These are phyloP conservation scores for Elanoides forficatus DNA, from an alignment of 2,113 vertebrate genomes.

Conservation along the genomic window DNA sequence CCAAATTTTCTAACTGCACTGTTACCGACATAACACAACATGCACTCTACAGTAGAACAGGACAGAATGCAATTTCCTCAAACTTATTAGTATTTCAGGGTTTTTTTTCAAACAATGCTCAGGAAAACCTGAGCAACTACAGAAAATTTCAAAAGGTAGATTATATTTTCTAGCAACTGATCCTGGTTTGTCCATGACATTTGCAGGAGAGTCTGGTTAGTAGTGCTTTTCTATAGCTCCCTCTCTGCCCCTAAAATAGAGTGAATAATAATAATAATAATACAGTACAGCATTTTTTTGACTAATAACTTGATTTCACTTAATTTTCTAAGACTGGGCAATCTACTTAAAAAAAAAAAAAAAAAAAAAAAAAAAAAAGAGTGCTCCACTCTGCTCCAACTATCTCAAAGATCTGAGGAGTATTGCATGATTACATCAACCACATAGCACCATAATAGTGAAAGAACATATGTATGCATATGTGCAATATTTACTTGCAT, in stretches of 20 bases:
- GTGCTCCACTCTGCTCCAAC: background rate
- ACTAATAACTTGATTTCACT: background rate
- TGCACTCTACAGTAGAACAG: background rate
- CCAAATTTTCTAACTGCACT: background rate
- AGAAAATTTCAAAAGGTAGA: background rate
- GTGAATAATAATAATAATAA: background rate
- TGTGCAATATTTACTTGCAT: background rate
- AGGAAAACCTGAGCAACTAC: background rate
- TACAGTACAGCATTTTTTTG: background rate
- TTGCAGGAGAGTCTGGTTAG: background rate
- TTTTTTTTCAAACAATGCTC: background rate
- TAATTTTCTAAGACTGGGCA: background rate
- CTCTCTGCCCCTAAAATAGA: background rate
- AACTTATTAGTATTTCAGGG: background rate
- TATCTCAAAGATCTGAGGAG: background rate
- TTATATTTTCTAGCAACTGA: background rate
- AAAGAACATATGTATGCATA: background rate
- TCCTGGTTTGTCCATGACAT: background rate
- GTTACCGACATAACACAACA: background rate
- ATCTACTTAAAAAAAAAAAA: background rate
- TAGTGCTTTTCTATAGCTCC: background rate
- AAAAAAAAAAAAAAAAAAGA: background rate
- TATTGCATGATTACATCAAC: background rate
- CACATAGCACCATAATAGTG: rapidly evolving
- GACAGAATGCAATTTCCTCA: background rate